phyloP scores from a whole-genome alignment of 2,113 vertebrate species.

The Panurus biarmicus region DNA sequence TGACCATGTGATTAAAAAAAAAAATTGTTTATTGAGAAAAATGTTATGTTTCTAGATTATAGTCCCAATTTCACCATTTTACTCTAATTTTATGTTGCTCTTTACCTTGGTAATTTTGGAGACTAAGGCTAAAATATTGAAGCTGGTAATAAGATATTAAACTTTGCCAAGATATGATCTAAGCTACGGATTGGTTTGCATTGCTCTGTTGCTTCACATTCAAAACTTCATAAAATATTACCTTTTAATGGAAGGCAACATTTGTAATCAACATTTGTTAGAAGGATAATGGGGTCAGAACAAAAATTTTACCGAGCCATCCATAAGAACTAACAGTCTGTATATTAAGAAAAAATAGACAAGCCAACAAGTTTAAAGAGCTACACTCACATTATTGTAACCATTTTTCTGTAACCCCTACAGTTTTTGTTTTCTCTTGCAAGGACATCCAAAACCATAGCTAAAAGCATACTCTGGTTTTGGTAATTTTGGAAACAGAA shows the following conservation, averaged over 20 bases:
- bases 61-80: not conserved
- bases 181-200: not conserved
- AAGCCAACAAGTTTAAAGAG: not conserved
- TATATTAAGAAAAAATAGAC: not conserved
- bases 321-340: not conserved
- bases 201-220: not conserved
- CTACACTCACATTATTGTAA: not conserved
- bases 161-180: not conserved
- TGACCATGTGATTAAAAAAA: not conserved
- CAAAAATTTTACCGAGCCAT: not conserved
- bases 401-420: not conserved
- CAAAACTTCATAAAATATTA: not conserved
- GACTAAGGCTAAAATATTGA: not conserved
- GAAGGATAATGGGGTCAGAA: not conserved
- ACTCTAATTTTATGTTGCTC: not conserved
- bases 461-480: not conserved
- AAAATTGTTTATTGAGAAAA: not conserved
- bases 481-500: not conserved
- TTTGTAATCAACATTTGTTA: not conserved
- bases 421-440: not conserved
- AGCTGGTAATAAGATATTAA: not conserved
- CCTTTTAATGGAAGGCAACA: not conserved
- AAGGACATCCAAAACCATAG: not conserved
- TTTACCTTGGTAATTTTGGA: constrained; percentile 4
- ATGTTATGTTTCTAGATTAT: not conserved